Evolutionary conservation across 1,140 invertebrate species (phyloP), one percentile per base, ranked within the genome.

Genomic region (Philopotamus ludificatus): DNA sequence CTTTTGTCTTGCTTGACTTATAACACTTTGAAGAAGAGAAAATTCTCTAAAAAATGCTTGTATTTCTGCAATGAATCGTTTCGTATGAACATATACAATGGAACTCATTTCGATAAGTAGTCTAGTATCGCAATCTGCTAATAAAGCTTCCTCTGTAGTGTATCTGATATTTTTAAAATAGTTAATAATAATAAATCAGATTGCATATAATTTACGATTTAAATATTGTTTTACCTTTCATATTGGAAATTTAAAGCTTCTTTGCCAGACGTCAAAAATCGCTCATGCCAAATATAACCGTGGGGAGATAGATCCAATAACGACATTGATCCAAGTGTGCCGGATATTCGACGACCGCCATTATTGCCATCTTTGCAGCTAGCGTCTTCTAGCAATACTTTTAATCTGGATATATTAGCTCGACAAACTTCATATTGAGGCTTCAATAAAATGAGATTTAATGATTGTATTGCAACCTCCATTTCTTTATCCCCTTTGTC

Each of bases 71-170:
- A 95, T 84, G 80, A 98, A 99, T 51, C 95, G 83, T 72, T 97
- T 93, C 0, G 96, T 98, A 74, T 99, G 95, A 34, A 97, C 89
- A 77, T 97, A 98, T 71, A 91, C 86, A 0, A 97, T 90, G 0
- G 92, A 90, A 1, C 90, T 88, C 89, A 93, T 93, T 71, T 89
- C 85, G 1, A 95, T 75, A 59, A 87, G 87, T 9, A 99, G 76
- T 49, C 86, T 85, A 1, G 91, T 87, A 73, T 98, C 94, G 77
- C 85, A 87, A 3, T 88, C 85, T 63, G 76, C 75, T 9, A 73
- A 72, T 8, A 77, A 74, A 0, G 80, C 78, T 54, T 84, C 79
- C 1, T 71, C 66, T 1, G 71, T 41, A 25, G 73, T 76, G 20
- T 79, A 68, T 51, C 79, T 81, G 67, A 50, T 65, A 68, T 20